Evolutionary conservation across 2,888 invertebrate genomes (phyloP).

Genomic region (Melieria picta): DNA sequence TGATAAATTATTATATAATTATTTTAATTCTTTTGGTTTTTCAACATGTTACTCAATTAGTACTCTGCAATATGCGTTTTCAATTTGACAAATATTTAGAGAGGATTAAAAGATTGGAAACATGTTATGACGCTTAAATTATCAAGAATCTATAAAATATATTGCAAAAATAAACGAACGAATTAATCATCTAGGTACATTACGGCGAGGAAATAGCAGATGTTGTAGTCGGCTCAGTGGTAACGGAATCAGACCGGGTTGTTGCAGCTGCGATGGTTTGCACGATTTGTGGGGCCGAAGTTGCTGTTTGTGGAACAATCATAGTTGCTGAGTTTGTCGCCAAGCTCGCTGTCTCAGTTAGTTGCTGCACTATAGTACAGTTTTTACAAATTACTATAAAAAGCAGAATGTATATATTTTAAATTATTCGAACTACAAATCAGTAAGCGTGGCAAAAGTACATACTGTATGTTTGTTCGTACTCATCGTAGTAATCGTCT

Average conservation of each 20-base stretch:
- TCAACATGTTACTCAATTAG: neutral
- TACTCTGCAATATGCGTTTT: no score
- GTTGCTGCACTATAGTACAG: conserved; percentile 47
- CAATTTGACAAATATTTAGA: neutral
- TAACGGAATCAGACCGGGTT: no score
- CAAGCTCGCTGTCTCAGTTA: conserved; percentile 14
- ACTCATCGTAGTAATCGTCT: conserved; percentile 39
- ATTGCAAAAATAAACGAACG: neutral
- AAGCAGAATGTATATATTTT: neutral
- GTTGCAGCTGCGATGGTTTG: no score
- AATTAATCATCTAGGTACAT: neutral
- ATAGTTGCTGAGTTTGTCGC: conserved; percentile 26
- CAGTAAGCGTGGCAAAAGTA: neutral
- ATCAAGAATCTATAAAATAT: neutral
- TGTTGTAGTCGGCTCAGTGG: no score
- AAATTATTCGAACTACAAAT: neutral
- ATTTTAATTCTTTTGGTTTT: neutral
- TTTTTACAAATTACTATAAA: conserved; percentile 52
- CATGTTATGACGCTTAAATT: neutral
- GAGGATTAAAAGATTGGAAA: neutral
- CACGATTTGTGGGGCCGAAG: neutral
- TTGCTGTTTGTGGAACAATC: conserved; percentile 21
- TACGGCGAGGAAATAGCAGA: no score
- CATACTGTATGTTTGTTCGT: conserved; percentile 46
- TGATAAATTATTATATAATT: neutral